These are phyloP conservation scores for Callopanchax toddi DNA, from an alignment of 2,113 vertebrate genomes.

Conservation along the genomic window DNA sequence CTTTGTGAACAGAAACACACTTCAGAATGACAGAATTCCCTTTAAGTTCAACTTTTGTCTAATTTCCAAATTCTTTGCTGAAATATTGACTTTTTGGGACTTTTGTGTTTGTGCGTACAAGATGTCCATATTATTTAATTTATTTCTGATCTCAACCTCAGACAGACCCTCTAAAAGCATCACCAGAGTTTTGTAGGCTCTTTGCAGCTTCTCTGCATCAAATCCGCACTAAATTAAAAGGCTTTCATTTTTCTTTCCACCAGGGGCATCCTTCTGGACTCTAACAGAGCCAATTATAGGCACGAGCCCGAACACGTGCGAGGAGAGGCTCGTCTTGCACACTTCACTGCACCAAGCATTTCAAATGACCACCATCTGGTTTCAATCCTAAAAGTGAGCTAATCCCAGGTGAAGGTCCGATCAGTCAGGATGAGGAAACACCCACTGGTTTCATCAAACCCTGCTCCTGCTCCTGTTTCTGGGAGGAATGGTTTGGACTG, in stretches of 20 bases:
- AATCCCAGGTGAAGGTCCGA: not conserved
- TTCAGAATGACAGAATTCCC: too few relatives aligned
- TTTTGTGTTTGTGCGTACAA: too few relatives aligned
- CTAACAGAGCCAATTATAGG: slow-evolving; percentile 51
- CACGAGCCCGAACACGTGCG: slow-evolving; percentile 63
- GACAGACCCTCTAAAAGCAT: too few relatives aligned
- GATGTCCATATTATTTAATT: too few relatives aligned
- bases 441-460: not conserved
- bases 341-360: slow-evolving; percentile 51
- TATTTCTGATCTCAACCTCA: too few relatives aligned
- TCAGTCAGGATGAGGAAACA: slow-evolving; percentile 2
- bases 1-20: too few relatives aligned
- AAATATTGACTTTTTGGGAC: too few relatives aligned
- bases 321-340: slow-evolving; percentile 51
- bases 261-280: slow-evolving; percentile 19
- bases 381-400: too few relatives aligned
- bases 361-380: not conserved
- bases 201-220: not conserved
- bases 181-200: not conserved
- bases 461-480: slow-evolving; percentile 4
- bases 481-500: slow-evolving; percentile 49
- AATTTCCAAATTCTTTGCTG: too few relatives aligned
- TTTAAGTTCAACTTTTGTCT: too few relatives aligned
- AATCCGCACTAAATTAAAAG: not conserved
- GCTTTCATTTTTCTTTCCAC: slow-evolving; percentile 14